Percentiles rank a stretch among this genome's conserved stretches.
These are phyloP conservation scores for Temnothorax curvispinosus DNA, from an alignment of 1,140 invertebrate species.

Conservation along the genomic window DNA sequence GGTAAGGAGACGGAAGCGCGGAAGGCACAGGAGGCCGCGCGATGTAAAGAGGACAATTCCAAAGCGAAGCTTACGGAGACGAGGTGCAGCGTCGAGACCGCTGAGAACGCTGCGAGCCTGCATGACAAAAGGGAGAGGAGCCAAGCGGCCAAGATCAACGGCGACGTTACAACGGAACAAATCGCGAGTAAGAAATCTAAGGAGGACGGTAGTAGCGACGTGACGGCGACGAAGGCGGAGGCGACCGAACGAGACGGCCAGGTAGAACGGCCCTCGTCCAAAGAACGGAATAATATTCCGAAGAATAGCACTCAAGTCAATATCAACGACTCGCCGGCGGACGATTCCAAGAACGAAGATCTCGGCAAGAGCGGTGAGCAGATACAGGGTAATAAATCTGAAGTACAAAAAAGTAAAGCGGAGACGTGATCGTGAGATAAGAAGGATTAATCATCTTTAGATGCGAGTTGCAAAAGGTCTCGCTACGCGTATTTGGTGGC, in stretches of 20 bases:
- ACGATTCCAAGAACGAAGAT: slow-evolving; percentile 69
- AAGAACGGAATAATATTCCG: slow-evolving; percentile 14
- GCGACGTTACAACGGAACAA: slow-evolving; percentile 39
- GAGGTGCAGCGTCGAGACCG: neutral
- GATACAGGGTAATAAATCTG: slow-evolving; percentile 78
- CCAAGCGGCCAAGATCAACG: slow-evolving; percentile 47
- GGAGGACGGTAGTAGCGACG: slow-evolving; percentile 9
- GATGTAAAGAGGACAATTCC: slow-evolving; percentile 42
- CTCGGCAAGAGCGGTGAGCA: slow-evolving; percentile 71
- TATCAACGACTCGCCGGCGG: slow-evolving; percentile 13
- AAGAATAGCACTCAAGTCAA: slow-evolving; percentile 15
- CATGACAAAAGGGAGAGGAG: slow-evolving; percentile 54
- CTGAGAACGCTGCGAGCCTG: neutral
- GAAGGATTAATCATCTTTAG: slow-evolving; percentile 5
- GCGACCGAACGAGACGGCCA: slow-evolving; percentile 13
- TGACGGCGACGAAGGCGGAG: slow-evolving; percentile 44
- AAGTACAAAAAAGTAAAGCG: slow-evolving; percentile 78
- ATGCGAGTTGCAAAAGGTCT: neutral
- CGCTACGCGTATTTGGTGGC: neutral
- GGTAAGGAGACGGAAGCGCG: slow-evolving; percentile 49
- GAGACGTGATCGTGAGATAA: slow-evolving; percentile 78
- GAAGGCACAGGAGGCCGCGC: neutral
- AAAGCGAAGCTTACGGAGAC: slow-evolving; percentile 38
- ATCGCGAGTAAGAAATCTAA: slow-evolving; percentile 10
- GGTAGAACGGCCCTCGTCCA: slow-evolving; percentile 1